Evolutionary conservation across 1,140 invertebrate species (phyloP), one percentile per base, ranked within the genome.

Genomic region (Pseudomyrmex gracilis): DNA sequence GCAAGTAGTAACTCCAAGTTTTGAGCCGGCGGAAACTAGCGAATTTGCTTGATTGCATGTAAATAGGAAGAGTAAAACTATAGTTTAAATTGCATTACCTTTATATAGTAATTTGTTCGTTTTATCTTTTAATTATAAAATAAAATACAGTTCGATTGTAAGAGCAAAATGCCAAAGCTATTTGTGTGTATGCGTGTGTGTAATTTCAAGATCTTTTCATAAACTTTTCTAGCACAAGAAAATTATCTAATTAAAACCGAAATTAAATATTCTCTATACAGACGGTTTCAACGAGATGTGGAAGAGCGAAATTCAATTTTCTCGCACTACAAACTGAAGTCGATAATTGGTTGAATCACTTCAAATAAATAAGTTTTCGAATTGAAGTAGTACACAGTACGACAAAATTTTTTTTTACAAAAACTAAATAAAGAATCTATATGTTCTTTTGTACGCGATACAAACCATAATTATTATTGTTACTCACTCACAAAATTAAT

Each of bases 81-180:
- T 20, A 22, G 12, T 43, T 64, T 51, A 58, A 71, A 70, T 70
- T 7, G 47, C 70, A 60, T 58, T 8, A 12, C n/a, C 20, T 58
- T 80, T 70, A 58, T 7, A 51, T 10, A 13, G 12, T 45, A 55
- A 70, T 70, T 34, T 34, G 24, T 47, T 9, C 2, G 34, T 80
- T 71, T 58, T 71, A 58, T 2, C 5, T 34, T 70, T 70, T 58
- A 58, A 71, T 80, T 80, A 80, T 13, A 78, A 57, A 78, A 57
- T 47, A 24, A 70, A 70, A 70, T 17, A 20, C 51, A 22, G 17
- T 15, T 12, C 9, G 20, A 34, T 13, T 47, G 10, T n/a, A 10
- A 3, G 10, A 80, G 15, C 2, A n/a, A 15, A 22, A 13, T 22
- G 13, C 34, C 43, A 57, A 57, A 47, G 20, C 24, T 57, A n/a